Evolutionary conservation across 2,797 vertebrate species (phyloP).

Genomic region (Okamejei kenojei): DNA sequence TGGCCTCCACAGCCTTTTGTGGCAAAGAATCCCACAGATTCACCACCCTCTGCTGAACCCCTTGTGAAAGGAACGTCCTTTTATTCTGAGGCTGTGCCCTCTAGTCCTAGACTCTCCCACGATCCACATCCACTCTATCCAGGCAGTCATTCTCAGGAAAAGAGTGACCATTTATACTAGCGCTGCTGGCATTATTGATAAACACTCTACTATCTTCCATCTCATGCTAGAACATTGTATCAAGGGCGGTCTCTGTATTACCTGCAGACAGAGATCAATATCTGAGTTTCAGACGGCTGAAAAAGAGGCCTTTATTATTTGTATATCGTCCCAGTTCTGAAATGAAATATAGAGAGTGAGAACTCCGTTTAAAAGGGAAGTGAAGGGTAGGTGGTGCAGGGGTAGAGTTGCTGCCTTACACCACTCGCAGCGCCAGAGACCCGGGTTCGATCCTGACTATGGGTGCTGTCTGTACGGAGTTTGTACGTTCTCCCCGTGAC

Average conservation of each 20-base stretch:
- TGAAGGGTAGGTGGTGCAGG: neutral
- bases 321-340: neutral
- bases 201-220: neutral
- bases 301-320: neutral
- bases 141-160: neutral
- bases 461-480: no score
- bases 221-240: neutral
- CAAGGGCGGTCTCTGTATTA: neutral
- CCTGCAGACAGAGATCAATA: neutral
- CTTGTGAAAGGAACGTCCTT: no score
- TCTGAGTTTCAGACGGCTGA: neutral
- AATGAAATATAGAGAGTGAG: neutral
- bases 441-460: no score
- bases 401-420: no score
- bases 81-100: no score
- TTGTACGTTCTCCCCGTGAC: no score
- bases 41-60: no score
- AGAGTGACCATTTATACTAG: neutral
- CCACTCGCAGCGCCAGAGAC: no score
- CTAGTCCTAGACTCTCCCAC: no score
- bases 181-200: neutral
- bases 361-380: neutral
- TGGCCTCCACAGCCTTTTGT: no score
- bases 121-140: no score
- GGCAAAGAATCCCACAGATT: no score